phyloP scores from a whole-genome alignment of 2,113 vertebrate genomes.

The Triplophysa dalaica region DNA sequence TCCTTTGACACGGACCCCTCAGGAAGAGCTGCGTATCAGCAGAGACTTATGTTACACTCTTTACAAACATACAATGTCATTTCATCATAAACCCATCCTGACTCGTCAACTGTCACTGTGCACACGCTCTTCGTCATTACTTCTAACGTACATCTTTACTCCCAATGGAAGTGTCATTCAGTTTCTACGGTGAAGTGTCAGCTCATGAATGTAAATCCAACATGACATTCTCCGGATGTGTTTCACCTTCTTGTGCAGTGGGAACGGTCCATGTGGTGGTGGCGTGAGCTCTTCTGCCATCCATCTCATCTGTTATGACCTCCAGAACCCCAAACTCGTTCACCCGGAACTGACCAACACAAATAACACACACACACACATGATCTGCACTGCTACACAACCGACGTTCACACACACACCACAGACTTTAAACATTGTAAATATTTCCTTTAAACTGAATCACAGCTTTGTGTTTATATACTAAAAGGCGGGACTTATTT shows the following conservation, averaged over 20 bases:
- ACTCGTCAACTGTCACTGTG: too few species aligned
- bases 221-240: background rate
- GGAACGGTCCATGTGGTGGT: slow-evolving; percentile 87
- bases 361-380: slow-evolving; percentile 15
- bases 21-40: slow-evolving; percentile 69
- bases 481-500: background rate
- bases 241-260: slow-evolving; percentile 82
- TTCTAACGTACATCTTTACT: too few species aligned
- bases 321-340: slow-evolving; percentile 66
- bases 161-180: too few species aligned
- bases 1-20: slow-evolving; percentile 48
- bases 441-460: background rate
- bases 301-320: slow-evolving; percentile 60
- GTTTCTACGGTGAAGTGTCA: background rate
- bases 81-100: background rate
- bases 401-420: background rate
- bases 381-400: slow-evolving; percentile 1
- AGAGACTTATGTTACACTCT: background rate
- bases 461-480: background rate
- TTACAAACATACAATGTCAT: background rate
- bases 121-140: background rate
- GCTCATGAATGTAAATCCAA: background rate
- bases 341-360: slow-evolving; percentile 56
- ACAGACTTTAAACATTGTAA: background rate
- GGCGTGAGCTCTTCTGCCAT: slow-evolving; percentile 84